Percentiles rank a stretch among this genome's conserved stretches.
These are phyloP conservation scores for Brachylomia viminalis DNA, from an alignment of 2,888 invertebrate genomes.

Conservation along the genomic window DNA sequence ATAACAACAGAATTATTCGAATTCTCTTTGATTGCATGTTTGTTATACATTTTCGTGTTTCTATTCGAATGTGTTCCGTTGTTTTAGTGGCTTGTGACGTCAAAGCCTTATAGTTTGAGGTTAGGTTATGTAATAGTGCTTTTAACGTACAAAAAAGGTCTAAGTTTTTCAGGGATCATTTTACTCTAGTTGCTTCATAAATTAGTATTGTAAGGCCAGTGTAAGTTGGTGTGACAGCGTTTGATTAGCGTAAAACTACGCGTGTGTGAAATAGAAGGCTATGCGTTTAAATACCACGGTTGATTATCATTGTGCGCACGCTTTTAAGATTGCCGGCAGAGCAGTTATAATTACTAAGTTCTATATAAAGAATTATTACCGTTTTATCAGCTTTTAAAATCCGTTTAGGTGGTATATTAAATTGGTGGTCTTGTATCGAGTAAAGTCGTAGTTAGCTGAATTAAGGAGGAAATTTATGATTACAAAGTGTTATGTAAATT, in stretches of 20 bases:
- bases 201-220: constrained; percentile 39
- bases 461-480: background rate
- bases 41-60: constrained; percentile 63
- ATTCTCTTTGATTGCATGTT: constrained; percentile 60
- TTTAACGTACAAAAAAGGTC: constrained; percentile 65
- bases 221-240: constrained; percentile 21
- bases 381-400: background rate
- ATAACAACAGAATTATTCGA: constrained; percentile 42
- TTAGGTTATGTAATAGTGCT: constrained; percentile 87
- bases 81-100: constrained; percentile 72
- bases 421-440: background rate
- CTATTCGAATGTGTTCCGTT: constrained; percentile 51
- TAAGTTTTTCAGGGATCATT: constrained; percentile 62
- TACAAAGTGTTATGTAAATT: background rate
- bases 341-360: background rate
- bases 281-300: constrained; percentile 14
- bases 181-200: constrained; percentile 40
- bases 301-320: constrained; percentile 26
- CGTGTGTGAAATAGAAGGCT: constrained; percentile 27
- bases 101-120: constrained; percentile 77
- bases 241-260: constrained; percentile 34
- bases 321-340: constrained; percentile 7
- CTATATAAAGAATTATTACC: background rate
- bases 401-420: background rate
- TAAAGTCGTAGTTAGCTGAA: no score